phyloP scores from a whole-genome alignment of 2,888 invertebrate species.

The Stegana nigrithorax region DNA sequence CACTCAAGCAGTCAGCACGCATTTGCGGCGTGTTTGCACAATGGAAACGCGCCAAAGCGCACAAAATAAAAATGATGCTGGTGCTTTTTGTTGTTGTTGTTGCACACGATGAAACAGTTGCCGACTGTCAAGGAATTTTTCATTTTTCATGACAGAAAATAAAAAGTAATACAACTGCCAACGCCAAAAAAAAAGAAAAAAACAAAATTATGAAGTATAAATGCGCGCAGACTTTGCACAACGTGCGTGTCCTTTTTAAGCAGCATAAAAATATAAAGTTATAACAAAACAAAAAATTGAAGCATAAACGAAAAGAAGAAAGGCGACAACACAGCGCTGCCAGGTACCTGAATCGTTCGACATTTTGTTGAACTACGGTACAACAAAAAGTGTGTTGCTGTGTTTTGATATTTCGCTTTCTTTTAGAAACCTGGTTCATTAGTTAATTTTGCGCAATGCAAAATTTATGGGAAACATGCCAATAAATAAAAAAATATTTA shows the following conservation, averaged over 20 bases:
- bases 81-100: neutral
- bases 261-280: neutral
- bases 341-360: too few species aligned
- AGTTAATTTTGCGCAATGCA: too few species aligned
- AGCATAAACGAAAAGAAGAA: neutral
- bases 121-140: neutral
- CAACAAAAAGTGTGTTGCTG: too few species aligned
- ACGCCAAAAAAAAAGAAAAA: slow-evolving; percentile 18
- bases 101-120: neutral
- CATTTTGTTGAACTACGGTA: too few species aligned
- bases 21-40: slow-evolving; percentile 28
- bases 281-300: neutral
- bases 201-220: slow-evolving; percentile 48
- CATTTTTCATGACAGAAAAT: slow-evolving; percentile 1
- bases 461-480: too few species aligned
- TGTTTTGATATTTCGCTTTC: too few species aligned
- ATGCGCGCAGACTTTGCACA: slow-evolving; percentile 16
- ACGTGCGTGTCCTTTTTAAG: slow-evolving; percentile 11
- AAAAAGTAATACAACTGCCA: slow-evolving; percentile 27
- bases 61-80: neutral
- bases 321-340: too few species aligned
- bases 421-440: too few species aligned
- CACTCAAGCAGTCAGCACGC: slow-evolving; percentile 29
- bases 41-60: neutral
- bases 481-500: too few species aligned